These are phyloP conservation scores for Ptychodera flava DNA, from an alignment of 35 echinoderm and acorn worm species.

Conservation along the genomic window DNA sequence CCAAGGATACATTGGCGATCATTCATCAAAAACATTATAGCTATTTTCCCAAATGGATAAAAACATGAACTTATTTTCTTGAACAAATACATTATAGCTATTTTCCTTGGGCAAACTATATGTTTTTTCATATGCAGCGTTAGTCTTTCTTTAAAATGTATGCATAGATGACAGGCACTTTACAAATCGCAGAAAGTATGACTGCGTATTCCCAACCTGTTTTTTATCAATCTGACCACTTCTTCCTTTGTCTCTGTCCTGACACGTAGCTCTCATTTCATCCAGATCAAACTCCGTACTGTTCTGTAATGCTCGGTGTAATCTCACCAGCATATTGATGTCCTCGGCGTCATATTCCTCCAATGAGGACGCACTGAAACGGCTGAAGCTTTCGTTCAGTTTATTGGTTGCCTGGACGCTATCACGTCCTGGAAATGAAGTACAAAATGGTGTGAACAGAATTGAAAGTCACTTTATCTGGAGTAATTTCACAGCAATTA, in stretches of 20 bases:
- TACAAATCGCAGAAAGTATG: no score
- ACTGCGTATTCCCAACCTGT: no score
- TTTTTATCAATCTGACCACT: conserved; percentile 72
- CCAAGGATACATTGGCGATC: no score
- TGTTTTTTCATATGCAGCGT: no score
- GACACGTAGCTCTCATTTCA: conserved; percentile 52
- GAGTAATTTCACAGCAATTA: neutral
- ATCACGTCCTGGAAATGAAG: conserved; percentile 56
- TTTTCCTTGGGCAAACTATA: no score
- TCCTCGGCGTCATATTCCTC: conserved; percentile 24
- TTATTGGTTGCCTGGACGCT: conserved; percentile 51
- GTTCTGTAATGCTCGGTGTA: conserved; percentile 22
- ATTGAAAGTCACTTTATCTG: neutral
- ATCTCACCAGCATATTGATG: conserved; percentile 5
- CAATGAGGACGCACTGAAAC: conserved; percentile 9
- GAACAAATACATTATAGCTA: no score
- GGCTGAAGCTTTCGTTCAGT: neutral
- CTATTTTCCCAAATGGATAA: no score
- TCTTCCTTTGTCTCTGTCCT: conserved; percentile 47
- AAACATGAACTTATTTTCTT: no score
- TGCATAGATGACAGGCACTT: no score
- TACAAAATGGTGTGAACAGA: neutral
- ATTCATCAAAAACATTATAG: no score
- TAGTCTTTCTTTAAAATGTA: no score
- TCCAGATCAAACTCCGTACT: conserved; percentile 60